Evolutionary conservation across 2,888 invertebrate species (phyloP), one percentile per base, ranked within the genome.

Genomic region (Lymantria monacha): DNA sequence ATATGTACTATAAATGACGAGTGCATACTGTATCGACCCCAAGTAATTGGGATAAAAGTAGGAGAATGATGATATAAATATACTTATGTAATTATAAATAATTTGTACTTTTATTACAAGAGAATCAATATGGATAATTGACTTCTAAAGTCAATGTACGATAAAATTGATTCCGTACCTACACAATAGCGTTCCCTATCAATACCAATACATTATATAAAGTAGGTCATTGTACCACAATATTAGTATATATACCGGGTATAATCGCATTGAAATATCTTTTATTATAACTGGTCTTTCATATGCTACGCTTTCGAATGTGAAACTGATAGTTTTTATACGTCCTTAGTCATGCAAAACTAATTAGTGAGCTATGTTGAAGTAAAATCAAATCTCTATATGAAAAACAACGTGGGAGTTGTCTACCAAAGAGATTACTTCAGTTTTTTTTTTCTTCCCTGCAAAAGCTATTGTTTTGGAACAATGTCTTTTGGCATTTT

Each of bases 331-430:
- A 64, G 70, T 79, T 80, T 79, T 79, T 75, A 63, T 69, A 63
- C 65, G 69, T 59, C 70, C 73, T 77, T 73, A 80, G 80, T 85
- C 87, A 87, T 86, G 87, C 87, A 86, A 82, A 85, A 78, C 80
- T 82, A 84, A 86, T 87, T 83, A 84, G 58, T 60, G 60, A 62
- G 60, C 51, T 46, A 45, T 49, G 42, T 44, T 48, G 51, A 40
- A 48, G 46, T 48, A 31, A 41, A 49, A 49, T 53, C 40, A 33
- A 33, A 53, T 49, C 46, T 22, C 22, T 22, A 22, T 53, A 33
- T 63, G 63, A 64, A 74, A 72, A 75, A 66, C 55, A 47, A 49
- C 71, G 71, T 75, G 74, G 62, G 75, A 75, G 54, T 62, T 7
- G 55, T 55, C 70, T 70, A 66, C 66, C 66, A 67, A 37, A 42